Percentiles rank a stretch among this genome's conserved stretches.
Evolutionary conservation across 2,888 invertebrate genomes (phyloP).

Genomic region (Philopedon plagiatum): DNA sequence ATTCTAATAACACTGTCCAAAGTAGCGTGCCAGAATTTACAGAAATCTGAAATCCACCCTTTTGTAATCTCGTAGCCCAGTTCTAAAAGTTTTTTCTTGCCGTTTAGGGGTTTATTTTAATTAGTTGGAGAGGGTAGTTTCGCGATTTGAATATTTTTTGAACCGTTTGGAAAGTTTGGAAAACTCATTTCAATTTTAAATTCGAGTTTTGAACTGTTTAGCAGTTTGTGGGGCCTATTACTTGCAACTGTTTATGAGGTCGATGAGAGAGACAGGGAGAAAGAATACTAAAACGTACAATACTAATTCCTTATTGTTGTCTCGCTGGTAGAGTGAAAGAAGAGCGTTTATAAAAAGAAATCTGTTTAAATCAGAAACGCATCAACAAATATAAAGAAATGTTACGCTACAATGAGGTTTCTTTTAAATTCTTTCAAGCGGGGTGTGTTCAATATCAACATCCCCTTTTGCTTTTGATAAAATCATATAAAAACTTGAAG

Average conservation of each 20-base stretch:
- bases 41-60: too few relatives aligned
- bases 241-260: background rate
- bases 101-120: slow-evolving; percentile 17
- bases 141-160: slow-evolving; percentile 31
- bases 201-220: background rate
- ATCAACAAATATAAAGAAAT: background rate
- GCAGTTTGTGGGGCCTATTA: background rate
- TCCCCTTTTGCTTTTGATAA: background rate
- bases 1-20: too few relatives aligned
- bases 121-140: slow-evolving; percentile 11
- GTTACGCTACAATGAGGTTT: background rate
- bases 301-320: too few relatives aligned
- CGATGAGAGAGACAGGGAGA: too few relatives aligned
- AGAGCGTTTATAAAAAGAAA: too few relatives aligned
- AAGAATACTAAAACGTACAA: too few relatives aligned
- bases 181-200: slow-evolving; percentile 26
- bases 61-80: too few relatives aligned
- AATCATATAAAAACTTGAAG: background rate
- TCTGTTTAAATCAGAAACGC: too few relatives aligned
- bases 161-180: slow-evolving; percentile 15
- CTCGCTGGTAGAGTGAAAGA: too few relatives aligned
- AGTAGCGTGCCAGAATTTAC: too few relatives aligned
- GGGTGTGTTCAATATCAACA: background rate
- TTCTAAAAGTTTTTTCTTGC: background rate
- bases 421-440: background rate